Evolutionary conservation across 2,797 vertebrate species (phyloP).

Genomic region (Holocentrus rufus): DNA sequence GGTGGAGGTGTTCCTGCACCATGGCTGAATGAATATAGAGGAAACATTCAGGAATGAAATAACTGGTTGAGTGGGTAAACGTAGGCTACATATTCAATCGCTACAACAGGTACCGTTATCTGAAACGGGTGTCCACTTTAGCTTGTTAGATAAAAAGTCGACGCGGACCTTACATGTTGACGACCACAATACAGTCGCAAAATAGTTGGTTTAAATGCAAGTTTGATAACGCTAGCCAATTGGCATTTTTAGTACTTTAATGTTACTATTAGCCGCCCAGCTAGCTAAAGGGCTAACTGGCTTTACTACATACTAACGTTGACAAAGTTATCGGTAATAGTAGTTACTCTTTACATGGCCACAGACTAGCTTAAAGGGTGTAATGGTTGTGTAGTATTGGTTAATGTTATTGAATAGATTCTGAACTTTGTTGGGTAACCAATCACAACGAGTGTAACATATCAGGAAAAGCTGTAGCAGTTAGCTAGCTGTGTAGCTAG

Average conservation of each 20-base stretch:
- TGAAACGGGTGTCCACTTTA: background rate
- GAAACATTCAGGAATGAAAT: no score
- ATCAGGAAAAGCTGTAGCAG: background rate
- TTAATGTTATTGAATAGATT: background rate
- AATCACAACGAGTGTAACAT: no score
- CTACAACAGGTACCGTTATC: slow-evolving; percentile 48
- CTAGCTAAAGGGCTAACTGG: slow-evolving; percentile 44
- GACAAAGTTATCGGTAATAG: slow-evolving; percentile 49
- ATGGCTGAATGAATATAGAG: no score
- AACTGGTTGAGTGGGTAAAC: background rate
- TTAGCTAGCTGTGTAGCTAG: background rate
- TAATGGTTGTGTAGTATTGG: background rate
- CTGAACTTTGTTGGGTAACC: background rate
- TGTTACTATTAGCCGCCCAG: slow-evolving; percentile 32
- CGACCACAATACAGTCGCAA: background rate
- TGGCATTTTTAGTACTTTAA: background rate
- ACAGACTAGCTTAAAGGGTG: slow-evolving; percentile 34
- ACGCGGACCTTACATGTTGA: background rate
- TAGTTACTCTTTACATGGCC: slow-evolving; percentile 32
- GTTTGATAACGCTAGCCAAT: no score
- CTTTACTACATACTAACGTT: slow-evolving; percentile 16
- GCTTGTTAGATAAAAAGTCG: background rate
- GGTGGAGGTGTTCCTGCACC: no score
- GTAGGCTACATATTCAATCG: background rate
- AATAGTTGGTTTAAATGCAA: background rate